Percentiles rank a stretch among this genome's conserved stretches.
phyloP scores from a whole-genome alignment of 2,888 invertebrate genomes.

The Drosophila recens region DNA sequence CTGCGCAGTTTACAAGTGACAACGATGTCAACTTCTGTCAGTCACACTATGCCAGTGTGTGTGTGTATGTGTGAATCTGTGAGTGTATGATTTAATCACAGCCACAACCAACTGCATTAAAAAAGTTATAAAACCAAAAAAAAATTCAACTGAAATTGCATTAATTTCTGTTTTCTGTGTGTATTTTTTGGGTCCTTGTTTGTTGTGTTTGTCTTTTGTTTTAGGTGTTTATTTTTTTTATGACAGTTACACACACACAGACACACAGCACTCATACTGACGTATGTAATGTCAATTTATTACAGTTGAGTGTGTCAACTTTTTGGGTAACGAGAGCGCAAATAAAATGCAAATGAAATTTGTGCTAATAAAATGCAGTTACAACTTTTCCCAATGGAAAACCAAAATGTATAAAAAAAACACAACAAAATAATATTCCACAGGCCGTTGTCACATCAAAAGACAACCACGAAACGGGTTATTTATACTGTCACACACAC shows the following conservation, averaged over 20 bases:
- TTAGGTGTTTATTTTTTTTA: conserved; percentile 59
- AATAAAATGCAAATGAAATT: conserved; percentile 79
- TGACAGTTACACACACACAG: conserved; percentile 10
- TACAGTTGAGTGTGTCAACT: conserved; percentile 48
- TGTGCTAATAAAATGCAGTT: conserved; percentile 80
- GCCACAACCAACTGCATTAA: conserved; percentile 69
- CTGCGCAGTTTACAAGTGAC: conserved; percentile 69
- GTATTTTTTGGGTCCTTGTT: conserved; percentile 23
- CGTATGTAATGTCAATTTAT: conserved; percentile 61
- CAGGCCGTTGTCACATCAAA: conserved; percentile 39
- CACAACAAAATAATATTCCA: conserved; percentile 33
- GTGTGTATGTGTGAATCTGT: conserved; percentile 25
- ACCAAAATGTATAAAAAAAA: conserved; percentile 15
- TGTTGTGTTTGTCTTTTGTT: conserved; percentile 66
- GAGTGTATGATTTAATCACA: conserved; percentile 68
- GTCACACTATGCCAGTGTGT: conserved; percentile 17
- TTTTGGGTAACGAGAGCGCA: conserved; percentile 60
- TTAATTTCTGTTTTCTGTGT: conserved; percentile 55
- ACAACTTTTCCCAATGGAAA: conserved; percentile 57
- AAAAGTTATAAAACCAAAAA: conserved; percentile 66
- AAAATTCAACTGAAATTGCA: conserved; percentile 62
- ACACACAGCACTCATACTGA: neutral
- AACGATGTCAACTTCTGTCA: conserved; percentile 49
- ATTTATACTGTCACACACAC: conserved; percentile 54
- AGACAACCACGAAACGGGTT: conserved; percentile 56